Evolutionary conservation across 2,113 vertebrate species (phyloP), one percentile per base, ranked within the genome.

Genomic region (Chaenogobius annularis): DNA sequence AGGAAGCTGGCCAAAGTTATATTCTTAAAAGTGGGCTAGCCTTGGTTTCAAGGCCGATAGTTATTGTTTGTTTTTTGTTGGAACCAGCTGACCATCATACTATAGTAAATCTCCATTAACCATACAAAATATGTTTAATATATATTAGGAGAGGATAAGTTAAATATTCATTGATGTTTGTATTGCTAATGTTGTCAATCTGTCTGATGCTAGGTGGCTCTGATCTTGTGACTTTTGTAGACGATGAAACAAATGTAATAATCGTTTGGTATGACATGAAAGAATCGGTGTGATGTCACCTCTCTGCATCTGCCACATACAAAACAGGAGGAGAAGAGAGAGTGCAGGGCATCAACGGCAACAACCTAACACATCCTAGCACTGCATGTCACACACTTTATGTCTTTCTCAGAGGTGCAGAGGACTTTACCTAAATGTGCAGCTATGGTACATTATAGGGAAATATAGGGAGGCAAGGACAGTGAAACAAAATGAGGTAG

Each of bases 201-300:
- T 78, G 47, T 76, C 54, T 75, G 47, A 31, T 77, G 72, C 64
- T 66, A 17, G 44, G 13, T 54, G 43, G 35, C 75, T 43, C 71
- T 64, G 52, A 62, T 70, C 67, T 54, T 12, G 56, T 62, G 69
- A 68, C 67, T 71, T 47, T 56, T 61, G 62, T 52, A 74, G 69
- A 82, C 86, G 76, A 71, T 78, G 48, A 50, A 64, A 8, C 19
- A 79, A 86, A 87, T 87, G 76, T 79, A 80, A 85, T 87, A 66
- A 84, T 66, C 68, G 22, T 64, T 44, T 43, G 20, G 72, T 70
- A 63, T 77, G 75, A 80, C 68, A 68, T 65, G 40, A 81, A 74
- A 62, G 62, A 58, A 68, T 68, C 65, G 19, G 11, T 75, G 72
- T 59, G 68, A 74, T 75, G 10, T 70, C 11, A 54, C 54, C 13